Percentiles rank a stretch among this genome's conserved stretches.
Conservation (phyloP, 2,888 invertebrate genomes). For the Stictocephala bisonia region DNA sequence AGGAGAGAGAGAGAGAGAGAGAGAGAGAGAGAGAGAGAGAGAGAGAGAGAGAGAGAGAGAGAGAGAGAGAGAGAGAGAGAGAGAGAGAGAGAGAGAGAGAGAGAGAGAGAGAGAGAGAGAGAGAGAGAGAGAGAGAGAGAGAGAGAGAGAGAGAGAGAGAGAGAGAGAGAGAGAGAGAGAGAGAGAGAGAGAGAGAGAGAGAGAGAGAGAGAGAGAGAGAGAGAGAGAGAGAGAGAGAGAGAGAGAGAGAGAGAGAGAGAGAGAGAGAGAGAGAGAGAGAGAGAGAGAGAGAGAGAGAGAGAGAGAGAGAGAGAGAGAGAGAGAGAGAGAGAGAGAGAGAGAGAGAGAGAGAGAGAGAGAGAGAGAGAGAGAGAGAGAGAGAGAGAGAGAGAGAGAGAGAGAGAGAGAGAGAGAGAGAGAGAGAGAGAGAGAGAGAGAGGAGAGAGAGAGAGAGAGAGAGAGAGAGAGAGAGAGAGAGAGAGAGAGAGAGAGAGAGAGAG, state of each 20-base stretch:
- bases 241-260: conserved; percentile 31
- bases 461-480: too few relatives aligned
- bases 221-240: conserved; percentile 29
- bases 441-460: too few relatives aligned
- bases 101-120: neutral
- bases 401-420: conserved; percentile 21
- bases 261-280: conserved; percentile 31
- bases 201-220: neutral
- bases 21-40: neutral
- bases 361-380: conserved; percentile 13
- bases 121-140: neutral
- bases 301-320: conserved; percentile 24
- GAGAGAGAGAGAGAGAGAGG: neutral
- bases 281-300: conserved; percentile 26
- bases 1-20: neutral
- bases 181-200: neutral
- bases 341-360: conserved; percentile 32
- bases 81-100: neutral
- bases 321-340: conserved; percentile 30
- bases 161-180: neutral
- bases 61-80: conserved; percentile 16
- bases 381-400: conserved; percentile 27
- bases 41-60: conserved; percentile 18
- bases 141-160: neutral
- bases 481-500: too few relatives aligned